phyloP scores from a whole-genome alignment of 1,140 invertebrate genomes.

The Lordiphosa collinella region DNA sequence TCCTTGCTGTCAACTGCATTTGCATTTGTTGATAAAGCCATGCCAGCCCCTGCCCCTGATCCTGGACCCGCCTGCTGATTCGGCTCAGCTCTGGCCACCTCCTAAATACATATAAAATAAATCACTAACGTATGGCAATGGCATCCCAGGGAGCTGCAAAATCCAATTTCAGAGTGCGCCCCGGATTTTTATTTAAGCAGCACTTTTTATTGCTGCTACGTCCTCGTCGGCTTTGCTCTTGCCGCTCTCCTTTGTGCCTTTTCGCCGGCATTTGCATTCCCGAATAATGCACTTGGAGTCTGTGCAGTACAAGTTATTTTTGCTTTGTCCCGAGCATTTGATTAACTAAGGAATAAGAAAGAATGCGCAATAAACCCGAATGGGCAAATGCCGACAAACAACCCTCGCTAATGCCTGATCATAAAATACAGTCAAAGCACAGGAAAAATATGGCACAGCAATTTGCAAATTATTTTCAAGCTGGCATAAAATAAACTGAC shows the following conservation, averaged over 20 bases:
- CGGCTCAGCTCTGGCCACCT: constrained; percentile 9
- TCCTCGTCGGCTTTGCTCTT: constrained; percentile 1
- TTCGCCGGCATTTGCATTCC: constrained; percentile 16
- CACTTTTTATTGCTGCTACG: constrained; percentile 12
- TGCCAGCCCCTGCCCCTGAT: constrained; percentile 14
- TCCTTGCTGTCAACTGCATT: constrained; percentile 67
- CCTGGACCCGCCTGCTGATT: constrained; percentile 1
- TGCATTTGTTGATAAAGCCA: constrained; percentile 71
- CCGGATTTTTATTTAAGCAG: constrained; percentile 58
- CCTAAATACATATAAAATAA: constrained; percentile 56
- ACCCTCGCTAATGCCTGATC: constrained; percentile 59
- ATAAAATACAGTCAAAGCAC: constrained; percentile 51
- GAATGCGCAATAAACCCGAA: constrained; percentile 30
- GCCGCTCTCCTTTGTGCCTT: constrained; percentile 12
- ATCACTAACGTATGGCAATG: constrained; percentile 48
- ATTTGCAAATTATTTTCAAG: constrained; percentile 77
- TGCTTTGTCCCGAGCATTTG: constrained; percentile 55
- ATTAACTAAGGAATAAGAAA: constrained; percentile 55
- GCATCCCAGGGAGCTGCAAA: constrained; percentile 26
- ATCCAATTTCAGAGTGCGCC: constrained; percentile 60
- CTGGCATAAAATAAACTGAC: constrained; percentile 75
- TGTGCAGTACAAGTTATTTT: constrained; percentile 44
- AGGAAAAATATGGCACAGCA: constrained; percentile 62
- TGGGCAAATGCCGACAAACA: constrained; percentile 23
- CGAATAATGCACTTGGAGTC: constrained; percentile 36